phyloP scores from a whole-genome alignment of 2,797 vertebrate species.

The Chaenodraco wilsoni region DNA sequence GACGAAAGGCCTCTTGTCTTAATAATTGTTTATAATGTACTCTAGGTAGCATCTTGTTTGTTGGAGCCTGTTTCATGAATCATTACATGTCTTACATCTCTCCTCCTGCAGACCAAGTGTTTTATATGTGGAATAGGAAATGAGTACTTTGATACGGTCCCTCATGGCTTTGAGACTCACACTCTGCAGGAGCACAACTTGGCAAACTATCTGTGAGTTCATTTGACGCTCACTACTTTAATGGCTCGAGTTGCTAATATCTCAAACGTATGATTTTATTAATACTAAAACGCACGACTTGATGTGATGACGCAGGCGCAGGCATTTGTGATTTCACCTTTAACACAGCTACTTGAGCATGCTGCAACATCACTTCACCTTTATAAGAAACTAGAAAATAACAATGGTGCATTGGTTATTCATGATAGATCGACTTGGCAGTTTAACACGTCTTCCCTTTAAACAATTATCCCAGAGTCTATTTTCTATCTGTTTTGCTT shows the following conservation, averaged over 20 bases:
- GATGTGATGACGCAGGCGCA: not conserved
- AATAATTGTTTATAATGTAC: not conserved
- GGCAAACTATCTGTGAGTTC: conserved; percentile 87
- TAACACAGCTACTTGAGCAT: not conserved
- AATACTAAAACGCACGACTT: conserved; percentile 9
- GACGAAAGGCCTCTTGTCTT: conserved; percentile 2
- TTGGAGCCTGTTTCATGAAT: conserved; percentile 19
- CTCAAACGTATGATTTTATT: not conserved
- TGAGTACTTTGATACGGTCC: conserved; percentile 83
- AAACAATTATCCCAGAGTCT: not conserved
- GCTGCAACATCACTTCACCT: conserved; percentile 5
- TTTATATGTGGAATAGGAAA: conserved; percentile 85
- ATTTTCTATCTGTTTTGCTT: not conserved
- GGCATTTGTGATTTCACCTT: not conserved
- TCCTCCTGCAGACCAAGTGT: conserved; percentile 81
- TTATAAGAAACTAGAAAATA: not conserved
- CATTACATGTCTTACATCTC: conserved; percentile 22
- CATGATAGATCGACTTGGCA: not conserved
- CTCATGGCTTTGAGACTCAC: conserved; percentile 85
- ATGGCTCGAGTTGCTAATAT: not conserved
- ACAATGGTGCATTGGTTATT: not conserved
- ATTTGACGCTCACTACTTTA: not conserved
- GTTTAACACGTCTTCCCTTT: not conserved
- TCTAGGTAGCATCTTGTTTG: conserved; percentile 13
- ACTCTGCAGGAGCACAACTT: conserved; percentile 86